Conservation (phyloP, 2,888 invertebrate species). For the Zygothrica quintamaculata region DNA sequence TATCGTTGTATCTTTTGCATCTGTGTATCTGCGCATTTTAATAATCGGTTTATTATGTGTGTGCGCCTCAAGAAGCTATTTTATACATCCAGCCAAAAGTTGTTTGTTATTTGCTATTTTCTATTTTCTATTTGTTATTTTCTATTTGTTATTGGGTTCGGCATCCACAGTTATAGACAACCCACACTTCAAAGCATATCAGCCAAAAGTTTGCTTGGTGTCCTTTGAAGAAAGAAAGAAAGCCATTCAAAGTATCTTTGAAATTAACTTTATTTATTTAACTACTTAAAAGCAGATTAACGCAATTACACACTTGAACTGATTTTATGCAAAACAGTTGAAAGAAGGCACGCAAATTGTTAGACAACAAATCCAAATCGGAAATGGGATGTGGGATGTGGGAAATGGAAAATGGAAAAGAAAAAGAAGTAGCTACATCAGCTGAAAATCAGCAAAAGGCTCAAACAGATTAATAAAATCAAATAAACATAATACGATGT, state of each 20-base stretch:
- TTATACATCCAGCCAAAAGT: slow-evolving; percentile 37
- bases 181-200: slow-evolving; percentile 65
- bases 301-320: slow-evolving; percentile 83
- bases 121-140: slow-evolving; percentile 53
- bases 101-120: slow-evolving; percentile 52
- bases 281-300: slow-evolving; percentile 84
- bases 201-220: slow-evolving; percentile 48
- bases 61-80: slow-evolving; percentile 43
- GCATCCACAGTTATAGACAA: slow-evolving; percentile 28
- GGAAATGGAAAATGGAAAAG: too few species aligned
- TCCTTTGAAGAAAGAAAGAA: slow-evolving; percentile 44
- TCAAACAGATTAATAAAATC: slow-evolving; percentile 1
- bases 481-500: not conserved
- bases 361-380: not conserved
- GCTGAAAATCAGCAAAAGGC: slow-evolving; percentile 21
- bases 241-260: slow-evolving; percentile 67
- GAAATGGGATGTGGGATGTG: too few species aligned
- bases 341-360: slow-evolving; percentile 32
- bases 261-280: slow-evolving; percentile 84
- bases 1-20: slow-evolving; percentile 38
- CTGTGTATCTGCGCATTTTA: slow-evolving; percentile 61
- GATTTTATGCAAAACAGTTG: slow-evolving; percentile 70
- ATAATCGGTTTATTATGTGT: slow-evolving; percentile 74
- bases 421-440: slow-evolving; percentile 26
- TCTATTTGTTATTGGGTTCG: slow-evolving; percentile 31